Base-by-base conservation (phyloP, 2,888 invertebrate genomes). In the Cheilosia impressa region DNA sequence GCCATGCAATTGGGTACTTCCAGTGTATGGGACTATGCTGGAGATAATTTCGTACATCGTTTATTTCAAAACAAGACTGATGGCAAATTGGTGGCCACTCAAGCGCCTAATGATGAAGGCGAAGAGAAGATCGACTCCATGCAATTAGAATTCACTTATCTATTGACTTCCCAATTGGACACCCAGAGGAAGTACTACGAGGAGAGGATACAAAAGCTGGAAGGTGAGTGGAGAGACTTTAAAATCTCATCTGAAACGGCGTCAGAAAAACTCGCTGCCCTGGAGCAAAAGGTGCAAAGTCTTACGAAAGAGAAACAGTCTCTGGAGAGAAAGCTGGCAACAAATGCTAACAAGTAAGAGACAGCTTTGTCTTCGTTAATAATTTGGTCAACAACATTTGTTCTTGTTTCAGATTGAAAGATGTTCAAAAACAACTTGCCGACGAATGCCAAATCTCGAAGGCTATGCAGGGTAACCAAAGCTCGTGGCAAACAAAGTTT, bases 21-120 rank as follows among this genome's bases (percentile, higher is more conserved):
- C 90, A 94, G 98, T 65, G 99, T 99, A 0, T 99, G 99, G 99
- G 99, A 99, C 91, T 99, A 99, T 91, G 98, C 98, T 66, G 99
- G 99, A 88, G 96, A 96, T 91, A 96, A 96, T 91, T 97, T 96
- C 91, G 97, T 97, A 7, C 97, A 97, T 93, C 95, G 99, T 15
- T 93, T 99, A 47, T 95, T 99, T 24, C 99, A 99, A 93, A 99
- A 98, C 92, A 98, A 99, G 93, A 95, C 95, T 15, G 99, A 99
- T 93, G 99, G 99, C 24, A 99, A 99, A 92, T 93, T 99, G 89
- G 98, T 99, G 15, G 95, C 96, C 15, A 94, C 95, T 0, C 95
- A 95, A 72, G 95, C 95, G 0, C 95, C 95, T 1, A 93, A 94
- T 27, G 93, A 94, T 60, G 95, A 94, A 88, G 93, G 93, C 57